Conservation (phyloP, 1,140 invertebrate species). For the Drosophila parvula region DNA sequence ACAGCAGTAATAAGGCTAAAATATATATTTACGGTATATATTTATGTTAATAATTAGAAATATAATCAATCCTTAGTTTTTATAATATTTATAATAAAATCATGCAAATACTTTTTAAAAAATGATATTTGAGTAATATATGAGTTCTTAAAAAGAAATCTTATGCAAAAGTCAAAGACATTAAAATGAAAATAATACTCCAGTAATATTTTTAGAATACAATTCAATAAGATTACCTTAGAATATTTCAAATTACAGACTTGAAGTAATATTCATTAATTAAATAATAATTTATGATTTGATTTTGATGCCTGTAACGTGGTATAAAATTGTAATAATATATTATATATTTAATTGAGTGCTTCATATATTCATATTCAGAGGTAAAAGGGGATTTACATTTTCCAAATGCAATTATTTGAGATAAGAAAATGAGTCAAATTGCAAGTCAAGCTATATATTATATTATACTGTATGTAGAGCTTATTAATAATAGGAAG, state of each 20-base stretch:
- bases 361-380: background rate
- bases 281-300: background rate
- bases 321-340: too few relatives aligned
- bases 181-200: background rate
- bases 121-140: background rate
- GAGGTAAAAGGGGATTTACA: slow-evolving; percentile 5
- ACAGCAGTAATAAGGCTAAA: background rate
- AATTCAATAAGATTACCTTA: too few relatives aligned
- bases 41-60: background rate
- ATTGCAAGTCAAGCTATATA: background rate
- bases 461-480: background rate
- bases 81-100: background rate
- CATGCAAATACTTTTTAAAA: background rate
- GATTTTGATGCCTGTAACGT: too few relatives aligned
- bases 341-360: background rate
- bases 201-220: background rate
- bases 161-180: too few relatives aligned
- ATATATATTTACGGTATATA: too few relatives aligned
- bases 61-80: background rate
- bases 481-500: slow-evolving; percentile 18
- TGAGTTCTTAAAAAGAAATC: background rate
- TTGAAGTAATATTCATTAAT: background rate
- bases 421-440: slow-evolving; percentile 13
- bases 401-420: background rate
- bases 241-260: too few relatives aligned